Evolutionary conservation across 2,113 vertebrate species (phyloP), one percentile per base, ranked within the genome.

Genomic region (Pelmatolapia mariae): DNA sequence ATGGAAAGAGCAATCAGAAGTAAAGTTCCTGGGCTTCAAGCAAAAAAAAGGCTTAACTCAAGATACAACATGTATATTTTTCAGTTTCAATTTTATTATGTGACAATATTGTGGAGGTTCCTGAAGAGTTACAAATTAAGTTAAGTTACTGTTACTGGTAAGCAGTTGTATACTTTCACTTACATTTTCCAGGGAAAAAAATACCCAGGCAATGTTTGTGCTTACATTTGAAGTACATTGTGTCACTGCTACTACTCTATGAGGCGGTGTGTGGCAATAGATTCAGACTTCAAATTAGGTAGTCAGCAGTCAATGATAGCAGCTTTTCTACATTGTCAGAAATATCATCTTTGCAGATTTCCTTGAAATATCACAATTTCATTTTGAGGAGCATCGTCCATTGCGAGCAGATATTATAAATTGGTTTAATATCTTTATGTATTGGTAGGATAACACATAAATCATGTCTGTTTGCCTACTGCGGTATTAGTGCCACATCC

Each of bases 291-390:
- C 10, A 43, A 24, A 0, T 24, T 24, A 24, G 66, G 0, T 43
- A 40, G n/a, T 24, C 66, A 24, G n/a, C 5, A 71, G 24, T 22
- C 36, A 43, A 43, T 22, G 4, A 71, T 66, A 8, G 33, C 33
- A 66, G 31, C 18, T 0, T 45, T 18, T 45, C 22, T 45, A 11
- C 5, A 29, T 4, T 0, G 5, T 45, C 0, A 73, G 22, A 73
- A 73, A 73, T 73, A 45, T 45, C 13, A 45, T 73, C 15, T 45
- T 45, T 18, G 22, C n/a, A 45, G 18, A 73, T 73, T 47, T 73
- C 8, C 68, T 45, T 73, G 68, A 45, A 73, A 45, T 71, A 43
- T 73, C 13, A 18, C 15, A 10, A 73, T 73, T 73, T 73, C 5
- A 73, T 73, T 45, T 73, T 45, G 13, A 73, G 38, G 68, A 0